phyloP scores from a whole-genome alignment of 2,888 invertebrate species.

The Dorcus parallelipipedus region DNA sequence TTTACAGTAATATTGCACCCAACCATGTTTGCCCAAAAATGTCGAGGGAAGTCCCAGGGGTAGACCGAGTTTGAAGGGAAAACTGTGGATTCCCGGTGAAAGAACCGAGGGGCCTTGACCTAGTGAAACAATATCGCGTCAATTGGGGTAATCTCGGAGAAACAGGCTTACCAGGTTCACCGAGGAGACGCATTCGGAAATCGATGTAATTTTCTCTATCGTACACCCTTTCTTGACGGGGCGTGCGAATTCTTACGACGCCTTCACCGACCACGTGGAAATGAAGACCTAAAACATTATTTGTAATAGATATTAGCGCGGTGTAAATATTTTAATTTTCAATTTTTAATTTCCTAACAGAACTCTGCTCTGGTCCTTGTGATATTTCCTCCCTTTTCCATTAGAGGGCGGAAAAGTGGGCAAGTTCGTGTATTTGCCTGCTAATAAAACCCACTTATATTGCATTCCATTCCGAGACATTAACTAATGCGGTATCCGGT shows the following conservation, averaged over 20 bases:
- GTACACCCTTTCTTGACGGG: conserved; percentile 79
- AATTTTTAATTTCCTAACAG: background rate
- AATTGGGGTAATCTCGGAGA: background rate
- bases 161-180: conserved; percentile 70
- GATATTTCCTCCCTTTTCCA: no score
- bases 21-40: conserved; percentile 89
- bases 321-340: background rate
- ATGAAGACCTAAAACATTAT: conserved; percentile 67
- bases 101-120: conserved; percentile 80
- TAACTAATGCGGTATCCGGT: no score
- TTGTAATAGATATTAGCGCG: no score
- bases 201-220: conserved; percentile 94
- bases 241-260: conserved; percentile 81
- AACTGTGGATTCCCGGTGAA: conserved; percentile 92
- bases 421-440: no score
- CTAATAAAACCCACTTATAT: no score
- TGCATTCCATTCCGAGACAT: no score
- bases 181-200: conserved; percentile 87
- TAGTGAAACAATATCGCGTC: conserved; percentile 28
- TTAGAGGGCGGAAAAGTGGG: no score
- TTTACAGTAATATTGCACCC: conserved; percentile 94
- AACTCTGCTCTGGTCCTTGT: no score
- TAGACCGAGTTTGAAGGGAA: conserved; percentile 88
- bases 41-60: conserved; percentile 89
- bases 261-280: conserved; percentile 94